Percentiles rank a stretch among this genome's conserved stretches.
phyloP scores from a whole-genome alignment of 2,113 vertebrate genomes.

The Otis tarda region DNA sequence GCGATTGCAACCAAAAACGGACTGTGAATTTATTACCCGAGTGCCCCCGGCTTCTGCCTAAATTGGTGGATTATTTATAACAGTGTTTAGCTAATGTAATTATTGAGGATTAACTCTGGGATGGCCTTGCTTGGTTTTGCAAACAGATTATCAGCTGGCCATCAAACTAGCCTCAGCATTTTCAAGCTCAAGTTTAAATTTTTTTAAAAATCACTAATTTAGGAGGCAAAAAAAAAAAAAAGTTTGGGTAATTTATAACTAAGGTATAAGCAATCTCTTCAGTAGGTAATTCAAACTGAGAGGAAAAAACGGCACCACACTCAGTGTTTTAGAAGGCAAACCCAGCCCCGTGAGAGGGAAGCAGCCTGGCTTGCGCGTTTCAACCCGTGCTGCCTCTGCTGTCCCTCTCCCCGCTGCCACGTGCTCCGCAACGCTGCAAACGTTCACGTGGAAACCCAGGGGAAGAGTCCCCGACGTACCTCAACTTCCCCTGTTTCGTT shows the following conservation, averaged over 20 bases:
- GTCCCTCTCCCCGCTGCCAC: fast-evolving
- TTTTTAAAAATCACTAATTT: background rate
- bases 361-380: background rate
- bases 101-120: background rate
- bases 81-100: background rate
- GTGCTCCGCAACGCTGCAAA: background rate
- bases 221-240: background rate
- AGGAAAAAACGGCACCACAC: background rate
- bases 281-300: background rate
- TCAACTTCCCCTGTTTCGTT: slow-evolving; percentile 96
- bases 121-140: background rate
- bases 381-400: background rate
- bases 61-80: background rate
- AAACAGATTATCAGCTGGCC: background rate
- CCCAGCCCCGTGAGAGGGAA: background rate
- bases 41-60: background rate
- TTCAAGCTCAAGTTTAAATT: background rate
- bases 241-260: too few relatives aligned
- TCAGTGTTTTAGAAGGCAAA: background rate
- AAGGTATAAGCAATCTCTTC: too few relatives aligned
- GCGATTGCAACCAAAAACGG: background rate
- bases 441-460: fast-evolving
- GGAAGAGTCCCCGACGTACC: slow-evolving; percentile 66
- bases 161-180: background rate
- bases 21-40: background rate